Conservation (phyloP, 2,888 invertebrate species). For the Microctonus hyperodae region DNA sequence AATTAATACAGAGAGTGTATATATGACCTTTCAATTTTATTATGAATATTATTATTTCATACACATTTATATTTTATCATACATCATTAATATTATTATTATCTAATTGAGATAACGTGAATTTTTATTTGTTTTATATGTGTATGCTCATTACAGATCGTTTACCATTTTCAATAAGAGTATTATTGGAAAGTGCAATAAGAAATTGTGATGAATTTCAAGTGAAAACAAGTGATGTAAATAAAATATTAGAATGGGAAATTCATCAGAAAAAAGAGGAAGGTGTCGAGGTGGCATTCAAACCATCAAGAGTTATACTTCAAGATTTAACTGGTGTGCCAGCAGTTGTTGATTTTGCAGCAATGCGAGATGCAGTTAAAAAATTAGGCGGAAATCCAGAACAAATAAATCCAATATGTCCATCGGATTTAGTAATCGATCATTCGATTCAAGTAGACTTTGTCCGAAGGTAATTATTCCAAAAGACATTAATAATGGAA, state of each 20-base stretch:
- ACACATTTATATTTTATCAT: constrained; percentile 32
- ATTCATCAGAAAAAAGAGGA: constrained; percentile 71
- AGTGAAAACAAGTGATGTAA: constrained; percentile 83
- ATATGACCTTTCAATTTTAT: constrained; percentile 14
- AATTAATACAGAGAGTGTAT: constrained; percentile 37
- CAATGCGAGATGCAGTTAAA: constrained; percentile 96
- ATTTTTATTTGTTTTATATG: constrained; percentile 15
- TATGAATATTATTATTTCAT: constrained; percentile 15
- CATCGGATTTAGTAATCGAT: constrained; percentile 97
- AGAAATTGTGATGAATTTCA: constrained; percentile 97
- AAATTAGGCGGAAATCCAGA: constrained; percentile 86
- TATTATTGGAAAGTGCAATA: constrained; percentile 93
- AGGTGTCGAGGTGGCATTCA: constrained; percentile 93
- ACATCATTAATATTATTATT: constrained; percentile 30
- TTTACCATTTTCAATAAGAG: constrained; percentile 90
- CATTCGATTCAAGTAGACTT: constrained; percentile 98
- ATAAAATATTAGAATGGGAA: constrained; percentile 90
- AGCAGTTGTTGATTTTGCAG: constrained; percentile 98
- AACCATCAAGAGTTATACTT: constrained; percentile 93
- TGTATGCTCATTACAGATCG: constrained; percentile 73
- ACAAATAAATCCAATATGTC: constrained; percentile 96
- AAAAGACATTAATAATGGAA: neutral
- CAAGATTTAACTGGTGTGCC: constrained; percentile 98
- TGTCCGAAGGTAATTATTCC: constrained; percentile 69
- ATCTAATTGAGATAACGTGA: neutral